These are phyloP conservation scores for Thymallus thymallus DNA, from an alignment of 2,113 vertebrate species.

Conservation along the genomic window DNA sequence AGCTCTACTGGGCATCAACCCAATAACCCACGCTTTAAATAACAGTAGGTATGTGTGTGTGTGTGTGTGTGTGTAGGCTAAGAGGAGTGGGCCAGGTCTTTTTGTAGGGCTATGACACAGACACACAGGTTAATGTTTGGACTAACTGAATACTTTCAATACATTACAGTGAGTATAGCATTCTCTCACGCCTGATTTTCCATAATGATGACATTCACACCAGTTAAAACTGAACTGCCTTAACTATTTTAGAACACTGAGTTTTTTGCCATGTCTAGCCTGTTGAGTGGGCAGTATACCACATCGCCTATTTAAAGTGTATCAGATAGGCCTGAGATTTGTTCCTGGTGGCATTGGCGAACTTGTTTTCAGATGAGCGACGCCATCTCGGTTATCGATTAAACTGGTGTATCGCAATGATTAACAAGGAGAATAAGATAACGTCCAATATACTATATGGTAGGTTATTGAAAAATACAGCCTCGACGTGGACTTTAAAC, in stretches of 20 bases:
- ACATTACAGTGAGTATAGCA: conserved; percentile 45
- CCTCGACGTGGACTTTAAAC: conserved; percentile 60
- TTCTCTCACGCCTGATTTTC: conserved; percentile 39
- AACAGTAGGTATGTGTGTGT: conserved; percentile 9
- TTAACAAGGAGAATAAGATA: not conserved
- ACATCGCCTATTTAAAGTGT: too few relatives aligned
- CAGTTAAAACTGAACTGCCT: not conserved
- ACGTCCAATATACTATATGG: not conserved
- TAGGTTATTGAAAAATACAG: not conserved
- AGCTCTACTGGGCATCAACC: not conserved
- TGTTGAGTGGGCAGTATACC: too few relatives aligned
- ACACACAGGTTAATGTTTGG: conserved; percentile 67
- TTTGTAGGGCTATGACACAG: conserved; percentile 13
- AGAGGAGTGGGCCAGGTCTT: conserved; percentile 8
- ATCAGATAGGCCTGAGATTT: too few relatives aligned
- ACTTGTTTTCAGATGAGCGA: too few relatives aligned
- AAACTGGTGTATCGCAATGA: conserved; percentile 2
- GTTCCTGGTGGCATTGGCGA: too few relatives aligned
- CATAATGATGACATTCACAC: conserved; percentile 27
- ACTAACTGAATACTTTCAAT: conserved; percentile 62
- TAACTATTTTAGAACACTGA: too few relatives aligned
- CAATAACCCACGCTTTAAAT: not conserved
- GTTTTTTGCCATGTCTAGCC: too few relatives aligned
- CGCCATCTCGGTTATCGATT: not conserved
- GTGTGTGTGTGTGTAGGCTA: conserved; percentile 28